Evolutionary conservation across 2,113 vertebrate species (phyloP).

Genomic region (Paradoxurus hermaphroditus): DNA sequence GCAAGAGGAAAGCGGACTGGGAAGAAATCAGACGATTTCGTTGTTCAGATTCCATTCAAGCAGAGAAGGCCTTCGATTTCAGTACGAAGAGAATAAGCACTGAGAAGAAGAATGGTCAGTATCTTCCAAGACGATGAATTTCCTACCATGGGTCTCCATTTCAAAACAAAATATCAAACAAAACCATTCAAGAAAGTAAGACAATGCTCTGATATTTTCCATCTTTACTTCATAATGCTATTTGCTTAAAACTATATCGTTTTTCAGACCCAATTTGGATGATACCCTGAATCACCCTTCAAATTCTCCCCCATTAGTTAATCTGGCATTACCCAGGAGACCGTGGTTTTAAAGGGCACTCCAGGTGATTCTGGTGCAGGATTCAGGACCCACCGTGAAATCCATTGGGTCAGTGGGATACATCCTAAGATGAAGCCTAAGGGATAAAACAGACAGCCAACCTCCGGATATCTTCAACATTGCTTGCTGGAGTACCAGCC

Average conservation of each 20-base stretch:
- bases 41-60: neutral
- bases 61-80: neutral
- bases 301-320: neutral
- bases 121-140: neutral
- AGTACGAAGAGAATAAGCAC: neutral
- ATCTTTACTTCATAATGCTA: neutral
- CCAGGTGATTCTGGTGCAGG: neutral
- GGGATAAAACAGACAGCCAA: neutral
- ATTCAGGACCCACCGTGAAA: neutral
- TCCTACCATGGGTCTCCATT: neutral
- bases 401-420: neutral
- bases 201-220: neutral
- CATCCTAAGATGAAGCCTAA: neutral
- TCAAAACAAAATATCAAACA: conserved; percentile 18
- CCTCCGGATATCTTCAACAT: neutral
- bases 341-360: neutral
- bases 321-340: neutral
- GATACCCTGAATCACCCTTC: neutral
- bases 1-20: neutral
- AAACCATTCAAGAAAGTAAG: neutral
- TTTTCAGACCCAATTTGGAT: neutral
- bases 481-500: neutral
- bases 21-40: neutral
- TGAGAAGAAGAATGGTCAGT: neutral
- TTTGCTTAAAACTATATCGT: conserved; percentile 20